phyloP scores from a whole-genome alignment of 2,113 vertebrate genomes.

The Xyrauchen texanus region DNA sequence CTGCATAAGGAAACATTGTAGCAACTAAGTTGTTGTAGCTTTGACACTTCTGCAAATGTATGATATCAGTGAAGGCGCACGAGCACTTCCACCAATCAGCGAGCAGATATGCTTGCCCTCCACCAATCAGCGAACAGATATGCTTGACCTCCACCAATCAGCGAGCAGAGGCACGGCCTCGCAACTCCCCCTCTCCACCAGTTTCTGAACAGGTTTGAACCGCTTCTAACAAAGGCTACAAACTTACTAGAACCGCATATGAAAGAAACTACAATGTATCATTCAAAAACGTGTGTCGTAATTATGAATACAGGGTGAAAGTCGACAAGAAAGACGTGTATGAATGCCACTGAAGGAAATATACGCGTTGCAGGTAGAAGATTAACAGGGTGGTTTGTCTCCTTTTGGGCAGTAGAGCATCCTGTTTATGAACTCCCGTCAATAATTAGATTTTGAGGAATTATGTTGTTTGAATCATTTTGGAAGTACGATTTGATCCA shows the following conservation, averaged over 20 bases:
- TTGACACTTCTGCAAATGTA: conserved; percentile 71
- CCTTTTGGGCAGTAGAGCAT: conserved; percentile 1
- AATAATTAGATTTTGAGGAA: not conserved
- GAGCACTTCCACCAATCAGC: conserved; percentile 85
- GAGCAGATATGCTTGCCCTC: conserved; percentile 59
- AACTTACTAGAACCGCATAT: conserved; percentile 84
- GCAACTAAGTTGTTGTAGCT: conserved; percentile 62
- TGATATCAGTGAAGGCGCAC: conserved; percentile 90
- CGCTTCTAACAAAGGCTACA: conserved; percentile 99
- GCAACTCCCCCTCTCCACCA: conserved; percentile 73
- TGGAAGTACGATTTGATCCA: no score
- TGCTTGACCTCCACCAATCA: conserved; percentile 67
- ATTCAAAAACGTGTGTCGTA: not conserved
- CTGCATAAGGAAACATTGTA: not conserved
- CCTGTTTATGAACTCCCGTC: not conserved
- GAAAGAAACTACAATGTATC: conserved; percentile 45
- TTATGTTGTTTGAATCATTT: no score
- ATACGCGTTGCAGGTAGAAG: not conserved
- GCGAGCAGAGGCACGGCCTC: conserved; percentile 59
- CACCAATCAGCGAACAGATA: conserved; percentile 73
- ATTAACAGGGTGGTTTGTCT: not conserved
- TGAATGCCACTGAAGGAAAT: no score
- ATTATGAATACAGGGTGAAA: no score
- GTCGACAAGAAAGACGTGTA: no score
- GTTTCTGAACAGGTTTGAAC: conserved; percentile 99